Conservation (phyloP, 1,140 invertebrate species). For the Uloborus diversus region DNA sequence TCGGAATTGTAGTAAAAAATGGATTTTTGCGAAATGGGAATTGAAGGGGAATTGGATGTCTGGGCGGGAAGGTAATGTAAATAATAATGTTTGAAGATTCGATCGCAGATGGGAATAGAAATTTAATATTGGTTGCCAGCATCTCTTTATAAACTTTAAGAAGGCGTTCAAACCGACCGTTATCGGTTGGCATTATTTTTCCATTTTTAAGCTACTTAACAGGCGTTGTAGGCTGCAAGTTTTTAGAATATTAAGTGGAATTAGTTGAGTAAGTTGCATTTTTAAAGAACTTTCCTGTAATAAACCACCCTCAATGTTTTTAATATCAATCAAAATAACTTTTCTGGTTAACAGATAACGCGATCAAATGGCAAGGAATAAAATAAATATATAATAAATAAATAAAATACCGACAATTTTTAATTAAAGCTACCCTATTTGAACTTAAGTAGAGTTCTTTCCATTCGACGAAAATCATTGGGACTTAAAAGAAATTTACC, state of each 20-base stretch:
- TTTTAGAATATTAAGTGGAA: not conserved
- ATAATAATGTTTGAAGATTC: constrained; percentile 12
- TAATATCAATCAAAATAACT: too few species aligned
- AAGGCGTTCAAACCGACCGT: not conserved
- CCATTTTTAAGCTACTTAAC: not conserved
- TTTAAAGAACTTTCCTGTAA: too few species aligned
- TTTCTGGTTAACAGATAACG: too few species aligned
- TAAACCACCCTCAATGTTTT: too few species aligned
- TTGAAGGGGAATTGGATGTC: not conserved
- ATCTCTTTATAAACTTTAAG: not conserved
- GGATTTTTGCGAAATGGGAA: constrained; percentile 21
- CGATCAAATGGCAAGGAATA: too few species aligned
- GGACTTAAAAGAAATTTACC: too few species aligned
- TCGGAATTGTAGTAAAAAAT: constrained; percentile 8
- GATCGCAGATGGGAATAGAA: not conserved
- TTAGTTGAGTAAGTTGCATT: too few species aligned
- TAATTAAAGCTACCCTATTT: too few species aligned
- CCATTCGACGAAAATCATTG: too few species aligned
- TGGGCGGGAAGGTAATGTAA: constrained; percentile 3
- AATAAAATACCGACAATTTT: too few species aligned
- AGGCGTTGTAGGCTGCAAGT: not conserved
- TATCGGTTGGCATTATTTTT: not conserved
- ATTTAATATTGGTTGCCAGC: not conserved
- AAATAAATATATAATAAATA: too few species aligned
- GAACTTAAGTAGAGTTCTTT: too few species aligned